Evolutionary conservation across 1,140 invertebrate species (phyloP), one percentile per base, ranked within the genome.

Genomic region (Zeugodacus cucurbitae): DNA sequence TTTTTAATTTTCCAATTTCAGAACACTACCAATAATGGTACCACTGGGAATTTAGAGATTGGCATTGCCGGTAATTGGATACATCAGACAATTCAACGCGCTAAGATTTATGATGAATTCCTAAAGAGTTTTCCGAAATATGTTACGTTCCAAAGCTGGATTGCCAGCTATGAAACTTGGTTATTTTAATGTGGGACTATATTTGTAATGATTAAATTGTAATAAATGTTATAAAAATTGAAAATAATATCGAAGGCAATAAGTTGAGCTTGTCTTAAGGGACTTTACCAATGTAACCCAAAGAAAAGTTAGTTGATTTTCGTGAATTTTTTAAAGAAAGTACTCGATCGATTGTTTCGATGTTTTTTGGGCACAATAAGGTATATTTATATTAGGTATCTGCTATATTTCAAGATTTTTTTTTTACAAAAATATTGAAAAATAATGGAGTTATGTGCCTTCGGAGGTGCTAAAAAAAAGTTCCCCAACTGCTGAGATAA

Each of bases 61-160:
- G 92, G 91, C 34, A 91, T 93, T 41, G 91, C 90, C n/a, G 92
- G 91, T 26, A 91, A 93, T 78, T 93, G 92, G 92, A 90, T 91
- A 37, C 91, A 92, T 59, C 89, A 93, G 11, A 89, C 54, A 17
- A 54, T 32, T n/a, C 14, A 59, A 20, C 88, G 74, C 10, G 89
- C 90, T 5, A 44, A 89, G 34, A 89, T 89, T 34, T 89, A 91
- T 58, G 89, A 90, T 41, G 57, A 87, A 22, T 90, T 92, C 57
- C 54, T 93, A 3, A 70, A 89, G 2, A 89, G 87, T 41, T 93
- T 93, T 87, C 92, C 92, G 0, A 70, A 87, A 8, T 93, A 92
- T 41, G 67, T 91, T 54, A 91, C 89, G 67, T 88, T 92, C 22
- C 89, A 89, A 54, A 90, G 90, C 29, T 93, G 91, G 92, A 89